Evolutionary conservation across 2,113 vertebrate species (phyloP), one percentile per base, ranked within the genome.

Genomic region (Amphilophus citrinellus): DNA sequence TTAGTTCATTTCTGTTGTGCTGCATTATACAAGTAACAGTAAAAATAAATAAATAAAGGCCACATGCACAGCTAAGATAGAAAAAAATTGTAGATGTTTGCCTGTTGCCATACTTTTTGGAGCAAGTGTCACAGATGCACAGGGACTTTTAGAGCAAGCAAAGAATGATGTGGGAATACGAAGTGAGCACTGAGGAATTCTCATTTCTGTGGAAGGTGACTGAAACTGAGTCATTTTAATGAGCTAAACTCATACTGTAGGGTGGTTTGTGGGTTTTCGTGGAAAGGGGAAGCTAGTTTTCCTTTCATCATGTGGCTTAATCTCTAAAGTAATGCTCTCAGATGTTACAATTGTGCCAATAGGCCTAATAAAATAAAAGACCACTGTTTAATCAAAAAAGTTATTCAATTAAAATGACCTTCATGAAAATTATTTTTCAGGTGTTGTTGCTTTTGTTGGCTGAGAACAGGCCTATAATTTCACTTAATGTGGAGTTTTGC

Each of bases 131-230:
- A 27, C 47, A 35, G 68, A 11, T 58, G 57, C n/a, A 22, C 56
- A n/a, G 56, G 24, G 1, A 53, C 47, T 53, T 53, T 73, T 47
- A 73, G 10, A 3, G 68, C 47, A 32, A 73, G 68, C 27, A 14
- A 35, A 56, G 17, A 56, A 73, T 56, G 10, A 73, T 13, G 44
- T 20, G 50, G 66, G 24, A 73, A 53, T 5, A 42, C 17, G 30
- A 32, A 10, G 0, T 32, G 10, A 32, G 27, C 47, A n/a, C 68
- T 56, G 17, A 73, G 20, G 47, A 1, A 56, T 0, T 73, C 27
- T 73, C 68, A n/a, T 56, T 53, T 73, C 47, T 73, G 27, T 3
- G 47, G 14, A 44, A 73, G 32, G 18, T 2, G 1, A 35, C 27
- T 73, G 68, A 56, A 73, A 30, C 27, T 5, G 17, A 71, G 47